Evolutionary conservation across 2,797 vertebrate genomes (phyloP), one percentile per base, ranked within the genome.

Genomic region (Tenualosa thibaudeaui): DNA sequence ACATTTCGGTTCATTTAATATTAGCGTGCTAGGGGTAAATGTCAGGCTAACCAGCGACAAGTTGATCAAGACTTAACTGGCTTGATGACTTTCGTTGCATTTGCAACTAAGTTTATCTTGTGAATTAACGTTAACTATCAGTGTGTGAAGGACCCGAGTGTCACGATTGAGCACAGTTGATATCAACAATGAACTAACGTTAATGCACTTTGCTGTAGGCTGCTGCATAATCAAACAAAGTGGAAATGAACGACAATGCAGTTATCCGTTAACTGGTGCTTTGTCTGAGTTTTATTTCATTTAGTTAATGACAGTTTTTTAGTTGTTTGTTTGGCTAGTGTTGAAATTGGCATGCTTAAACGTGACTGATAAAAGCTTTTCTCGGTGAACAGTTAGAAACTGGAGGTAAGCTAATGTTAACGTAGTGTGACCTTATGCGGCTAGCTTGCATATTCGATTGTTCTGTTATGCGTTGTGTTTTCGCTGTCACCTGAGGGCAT

Each of bases 11-110:
- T 19, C 43, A 78, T 78, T 75, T 46, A 56, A 56, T 17, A 22
- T 19, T 56, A 78, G 40, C 71, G 5, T 46, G 71, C 71, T 78
- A 78, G 17, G 8, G 40, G 40, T 78, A 78, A 78, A 78, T 78
- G 71, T 46, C 71, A 78, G 22, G 71, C 71, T 78, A 78, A 46
- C 71, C 4, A 78, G 37, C 71, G 37, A 46, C 5, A 78, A 78
- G 71, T 78, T 78, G 40, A 78, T 46, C 71, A 46, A 46, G 71
- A 78, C 17, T 78, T 19, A 22, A 46, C 46, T 78, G 40, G 17
- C 37, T 19, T 7, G 71, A 8, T 17, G 37, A 19, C 7, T 46
- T 19, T 46, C 17, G 2, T 22, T 6, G 19, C 71, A 78, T 78
- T 43, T 5, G 37, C 40, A 22, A 22, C 37, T 46, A 19, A 22